Base-by-base conservation (phyloP, 2,888 invertebrate species). In the Macroteleia sp. region DNA sequence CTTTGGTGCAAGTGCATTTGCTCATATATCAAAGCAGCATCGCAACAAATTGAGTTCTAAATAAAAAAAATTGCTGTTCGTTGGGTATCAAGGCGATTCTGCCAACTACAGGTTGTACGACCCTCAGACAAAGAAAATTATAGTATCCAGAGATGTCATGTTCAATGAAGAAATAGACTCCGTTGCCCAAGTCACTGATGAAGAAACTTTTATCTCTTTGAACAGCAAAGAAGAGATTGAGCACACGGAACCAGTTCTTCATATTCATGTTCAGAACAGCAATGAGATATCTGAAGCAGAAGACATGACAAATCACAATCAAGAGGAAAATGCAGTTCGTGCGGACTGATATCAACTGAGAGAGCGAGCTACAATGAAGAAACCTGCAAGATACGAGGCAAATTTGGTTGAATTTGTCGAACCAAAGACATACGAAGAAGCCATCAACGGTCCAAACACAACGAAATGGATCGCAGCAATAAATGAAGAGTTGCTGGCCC, bases 381-480 rank as follows among this genome's bases (percentile, higher is more conserved):
- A 4, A 22, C 48, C 48, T 19, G 14, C 1, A 5, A 48, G 54
- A 54, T 36, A 8, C 9, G 54, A 34, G 6, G 36, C 14, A 12
- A 48, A 30, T 10, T 30, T 8, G 4, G 8, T 30, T 30, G 39
- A 54, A 25, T 5, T 16, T 16, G 22, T 25, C 14, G 56, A 41
- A 28, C 56, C 56, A 9, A 10, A 5, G 2, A 52, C 52, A 0
- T 16, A 25, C 3, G 2, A 2, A 16, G 73, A 80, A 19, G 71
- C 79, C 2, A n/a, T 77, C 1, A 4, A 20, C 0, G 22, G 59
- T 3, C 42, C 39, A 1, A 62, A 80, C 5, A 17, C 52, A 0
- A 22, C 22, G 0, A 9, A 64, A 8, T 80, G 75, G 75, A 39
- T 10, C 16, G 10, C 14, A 4, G 76, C 76, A 0, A 78, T 78